These are phyloP conservation scores for Diplazon laetatorius DNA, from an alignment of 2,888 invertebrate species.

Conservation along the genomic window DNA sequence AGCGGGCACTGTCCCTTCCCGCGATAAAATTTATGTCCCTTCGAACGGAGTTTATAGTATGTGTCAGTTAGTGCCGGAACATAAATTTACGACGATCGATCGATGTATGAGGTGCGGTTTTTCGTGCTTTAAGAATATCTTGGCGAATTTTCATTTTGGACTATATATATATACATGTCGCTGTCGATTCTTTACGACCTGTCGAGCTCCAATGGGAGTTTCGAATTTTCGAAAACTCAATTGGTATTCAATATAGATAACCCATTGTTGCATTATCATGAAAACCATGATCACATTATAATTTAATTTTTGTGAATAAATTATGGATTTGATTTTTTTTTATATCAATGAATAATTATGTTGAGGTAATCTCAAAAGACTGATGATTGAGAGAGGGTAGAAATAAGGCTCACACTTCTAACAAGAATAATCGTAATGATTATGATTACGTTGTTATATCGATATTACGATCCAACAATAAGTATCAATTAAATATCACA, in stretches of 20 bases:
- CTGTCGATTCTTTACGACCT: slow-evolving; percentile 27
- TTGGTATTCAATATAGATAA: not conserved
- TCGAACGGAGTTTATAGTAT: slow-evolving; percentile 56
- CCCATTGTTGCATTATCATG: no score
- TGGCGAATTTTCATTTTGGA: slow-evolving; percentile 21
- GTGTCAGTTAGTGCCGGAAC: slow-evolving; percentile 40
- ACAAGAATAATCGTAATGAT: no score
- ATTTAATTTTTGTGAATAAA: no score
- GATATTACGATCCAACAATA: no score
- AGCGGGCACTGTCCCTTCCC: slow-evolving; percentile 36
- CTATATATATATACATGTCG: slow-evolving; percentile 3
- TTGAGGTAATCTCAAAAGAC: no score
- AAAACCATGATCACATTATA: no score
- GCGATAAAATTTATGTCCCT: slow-evolving; percentile 61
- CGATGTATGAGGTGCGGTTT: slow-evolving; percentile 24
- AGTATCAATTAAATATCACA: no score
- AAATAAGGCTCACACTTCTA: no score
- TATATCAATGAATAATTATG: no score
- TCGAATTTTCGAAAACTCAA: slow-evolving; percentile 5
- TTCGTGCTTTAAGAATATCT: slow-evolving; percentile 41
- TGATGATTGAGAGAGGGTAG: no score
- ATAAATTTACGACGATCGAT: slow-evolving; percentile 54
- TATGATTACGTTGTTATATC: no score
- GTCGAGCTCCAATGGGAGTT: slow-evolving; percentile 2
- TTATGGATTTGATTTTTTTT: no score